These are phyloP conservation scores for Rhinophrynus dorsalis DNA, from an alignment of 2,797 vertebrate genomes.

Conservation along the genomic window DNA sequence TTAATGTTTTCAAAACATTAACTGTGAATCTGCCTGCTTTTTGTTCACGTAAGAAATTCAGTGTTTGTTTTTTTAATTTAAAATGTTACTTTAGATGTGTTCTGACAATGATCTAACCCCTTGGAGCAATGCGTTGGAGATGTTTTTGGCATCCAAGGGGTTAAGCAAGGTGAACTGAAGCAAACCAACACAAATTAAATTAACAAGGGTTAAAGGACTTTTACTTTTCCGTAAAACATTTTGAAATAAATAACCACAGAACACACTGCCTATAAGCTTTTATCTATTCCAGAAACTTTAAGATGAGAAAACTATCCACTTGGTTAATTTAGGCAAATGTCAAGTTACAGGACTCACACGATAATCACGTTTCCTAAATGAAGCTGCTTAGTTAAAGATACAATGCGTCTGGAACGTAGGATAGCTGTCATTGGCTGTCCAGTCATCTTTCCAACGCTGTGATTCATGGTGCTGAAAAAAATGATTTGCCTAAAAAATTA, in stretches of 20 bases:
- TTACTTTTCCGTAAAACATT: no score
- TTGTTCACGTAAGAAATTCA: no score
- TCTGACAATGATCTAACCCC: no score
- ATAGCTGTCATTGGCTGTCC: constrained; percentile 60
- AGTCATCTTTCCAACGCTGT: constrained; percentile 31
- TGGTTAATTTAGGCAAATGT: constrained; percentile 11
- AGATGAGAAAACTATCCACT: background rate
- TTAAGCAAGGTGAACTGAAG: no score
- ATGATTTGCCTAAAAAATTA: constrained; percentile 62
- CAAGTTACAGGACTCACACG: background rate
- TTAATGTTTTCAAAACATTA: no score
- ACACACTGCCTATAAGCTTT: background rate
- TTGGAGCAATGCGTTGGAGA: no score
- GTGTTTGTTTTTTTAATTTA: no score
- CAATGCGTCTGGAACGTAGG: constrained; percentile 24
- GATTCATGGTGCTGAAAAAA: constrained; percentile 60
- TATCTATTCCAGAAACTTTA: background rate
- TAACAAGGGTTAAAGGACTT: no score
- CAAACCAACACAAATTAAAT: no score
- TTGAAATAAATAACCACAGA: constrained; percentile 7
- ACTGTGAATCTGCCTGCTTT: no score
- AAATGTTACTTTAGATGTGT: no score
- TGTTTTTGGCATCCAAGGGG: no score
- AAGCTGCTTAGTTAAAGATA: constrained; percentile 9
- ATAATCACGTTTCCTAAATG: constrained; percentile 21